phyloP scores from a whole-genome alignment of 2,797 vertebrate species.

The Anomalospiza imberbis region DNA sequence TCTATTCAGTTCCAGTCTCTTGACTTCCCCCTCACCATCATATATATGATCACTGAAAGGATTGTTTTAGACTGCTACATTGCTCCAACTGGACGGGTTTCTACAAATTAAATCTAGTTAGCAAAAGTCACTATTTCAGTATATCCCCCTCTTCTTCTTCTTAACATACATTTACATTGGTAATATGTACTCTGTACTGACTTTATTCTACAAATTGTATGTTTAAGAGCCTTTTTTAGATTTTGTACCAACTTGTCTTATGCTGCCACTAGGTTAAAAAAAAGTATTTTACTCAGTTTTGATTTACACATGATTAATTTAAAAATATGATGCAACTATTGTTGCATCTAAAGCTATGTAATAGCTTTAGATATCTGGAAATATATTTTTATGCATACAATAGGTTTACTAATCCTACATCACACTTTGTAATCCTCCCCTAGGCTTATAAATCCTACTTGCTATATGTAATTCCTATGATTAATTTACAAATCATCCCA shows the following conservation, averaged over 20 bases:
- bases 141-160: background rate
- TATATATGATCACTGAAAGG: background rate
- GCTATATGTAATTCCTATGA: background rate
- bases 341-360: too few species aligned
- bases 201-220: background rate
- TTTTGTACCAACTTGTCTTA: background rate
- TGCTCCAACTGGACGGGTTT: background rate
- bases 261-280: background rate
- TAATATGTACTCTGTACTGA: background rate
- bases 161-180: background rate
- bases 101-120: background rate
- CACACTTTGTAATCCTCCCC: background rate
- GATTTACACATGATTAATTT: background rate
- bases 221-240: background rate
- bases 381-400: background rate
- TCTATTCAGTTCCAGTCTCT: background rate
- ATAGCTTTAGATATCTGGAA: background rate
- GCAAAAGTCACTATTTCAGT: background rate
- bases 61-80: background rate
- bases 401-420: background rate
- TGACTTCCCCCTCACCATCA: rapidly evolving
- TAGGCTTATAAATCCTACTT: background rate
- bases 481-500: slow-evolving; percentile 3
- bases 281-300: background rate
- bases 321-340: background rate